Evolutionary conservation across 35 echinoderm and acorn worm genomes (phyloP).

Genomic region (Diadema setosum): DNA sequence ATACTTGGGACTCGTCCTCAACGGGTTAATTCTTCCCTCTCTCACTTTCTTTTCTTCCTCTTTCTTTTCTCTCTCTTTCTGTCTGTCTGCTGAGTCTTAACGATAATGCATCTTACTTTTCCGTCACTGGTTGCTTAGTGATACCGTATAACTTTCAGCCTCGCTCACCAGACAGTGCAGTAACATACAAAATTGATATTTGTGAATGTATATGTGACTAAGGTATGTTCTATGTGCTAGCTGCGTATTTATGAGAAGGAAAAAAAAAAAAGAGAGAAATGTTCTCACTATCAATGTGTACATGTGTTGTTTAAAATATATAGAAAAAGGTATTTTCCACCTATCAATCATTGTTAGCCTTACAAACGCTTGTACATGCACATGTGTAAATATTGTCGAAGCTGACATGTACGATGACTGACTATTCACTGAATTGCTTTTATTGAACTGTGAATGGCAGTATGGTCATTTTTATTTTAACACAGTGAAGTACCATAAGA

Average conservation of each 20-base stretch:
- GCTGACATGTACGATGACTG: not conserved
- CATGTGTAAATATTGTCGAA: conserved; percentile 10
- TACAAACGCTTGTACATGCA: not conserved
- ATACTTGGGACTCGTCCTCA: no score
- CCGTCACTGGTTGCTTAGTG: no score
- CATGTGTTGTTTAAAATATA: not conserved
- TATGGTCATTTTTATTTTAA: not conserved
- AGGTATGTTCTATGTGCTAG: not conserved
- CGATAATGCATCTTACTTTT: no score
- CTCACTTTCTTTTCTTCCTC: no score
- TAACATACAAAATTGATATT: no score
- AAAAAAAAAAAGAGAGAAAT: not conserved
- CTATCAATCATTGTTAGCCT: not conserved
- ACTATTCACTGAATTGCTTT: not conserved
- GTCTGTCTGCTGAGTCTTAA: no score
- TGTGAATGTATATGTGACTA: not conserved
- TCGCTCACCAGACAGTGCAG: no score
- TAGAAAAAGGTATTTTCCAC: not conserved
- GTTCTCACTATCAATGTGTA: not conserved
- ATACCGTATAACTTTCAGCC: no score
- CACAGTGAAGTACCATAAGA: not conserved
- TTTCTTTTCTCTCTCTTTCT: no score
- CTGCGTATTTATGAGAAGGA: not conserved
- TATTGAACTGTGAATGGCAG: not conserved
- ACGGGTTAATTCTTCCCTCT: no score